Percentiles rank a stretch among this genome's conserved stretches.
Evolutionary conservation across 2,888 invertebrate genomes (phyloP).

Genomic region (Sceliomorpha sp.): DNA sequence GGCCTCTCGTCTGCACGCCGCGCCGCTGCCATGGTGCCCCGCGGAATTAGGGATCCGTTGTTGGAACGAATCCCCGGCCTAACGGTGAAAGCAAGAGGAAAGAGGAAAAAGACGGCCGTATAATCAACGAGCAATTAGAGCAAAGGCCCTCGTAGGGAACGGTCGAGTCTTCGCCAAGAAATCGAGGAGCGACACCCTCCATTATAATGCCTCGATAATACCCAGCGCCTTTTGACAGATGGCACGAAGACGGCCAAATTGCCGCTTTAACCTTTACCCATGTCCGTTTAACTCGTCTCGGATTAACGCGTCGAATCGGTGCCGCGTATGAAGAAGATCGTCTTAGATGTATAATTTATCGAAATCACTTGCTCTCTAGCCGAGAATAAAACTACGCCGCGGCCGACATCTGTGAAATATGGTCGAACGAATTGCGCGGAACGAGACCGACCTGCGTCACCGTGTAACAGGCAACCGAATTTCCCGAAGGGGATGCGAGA

Average conservation of each 20-base stretch:
- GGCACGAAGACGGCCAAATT: slow-evolving; percentile 72
- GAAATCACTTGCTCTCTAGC: slow-evolving; percentile 63
- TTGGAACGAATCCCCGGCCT: not conserved
- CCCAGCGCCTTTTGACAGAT: slow-evolving; percentile 71
- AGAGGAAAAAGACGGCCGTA: slow-evolving; percentile 59
- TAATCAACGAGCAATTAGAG: slow-evolving; percentile 75
- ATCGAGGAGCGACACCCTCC: slow-evolving; percentile 47
- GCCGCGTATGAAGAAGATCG: slow-evolving; percentile 47
- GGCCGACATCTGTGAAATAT: slow-evolving; percentile 64
- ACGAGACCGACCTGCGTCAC: slow-evolving; percentile 64
- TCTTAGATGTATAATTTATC: slow-evolving; percentile 70
- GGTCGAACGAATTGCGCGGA: slow-evolving; percentile 64
- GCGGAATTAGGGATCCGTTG: not conserved
- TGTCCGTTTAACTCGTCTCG: slow-evolving; percentile 52
- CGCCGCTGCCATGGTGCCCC: slow-evolving; percentile 9
- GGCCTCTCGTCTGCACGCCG: slow-evolving; percentile 28
- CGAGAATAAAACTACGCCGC: slow-evolving; percentile 36
- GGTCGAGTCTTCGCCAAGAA: slow-evolving; percentile 56
- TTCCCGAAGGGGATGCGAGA: slow-evolving; percentile 60
- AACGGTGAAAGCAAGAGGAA: slow-evolving; percentile 22
- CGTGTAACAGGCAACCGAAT: slow-evolving; percentile 59
- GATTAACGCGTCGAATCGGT: slow-evolving; percentile 59
- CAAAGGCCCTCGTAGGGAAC: slow-evolving; percentile 64
- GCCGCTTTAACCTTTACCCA: slow-evolving; percentile 65
- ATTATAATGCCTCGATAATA: slow-evolving; percentile 54